Evolutionary conservation across 1,140 invertebrate genomes (phyloP), one percentile per base, ranked within the genome.

Genomic region (Drosophila kohkoa): DNA sequence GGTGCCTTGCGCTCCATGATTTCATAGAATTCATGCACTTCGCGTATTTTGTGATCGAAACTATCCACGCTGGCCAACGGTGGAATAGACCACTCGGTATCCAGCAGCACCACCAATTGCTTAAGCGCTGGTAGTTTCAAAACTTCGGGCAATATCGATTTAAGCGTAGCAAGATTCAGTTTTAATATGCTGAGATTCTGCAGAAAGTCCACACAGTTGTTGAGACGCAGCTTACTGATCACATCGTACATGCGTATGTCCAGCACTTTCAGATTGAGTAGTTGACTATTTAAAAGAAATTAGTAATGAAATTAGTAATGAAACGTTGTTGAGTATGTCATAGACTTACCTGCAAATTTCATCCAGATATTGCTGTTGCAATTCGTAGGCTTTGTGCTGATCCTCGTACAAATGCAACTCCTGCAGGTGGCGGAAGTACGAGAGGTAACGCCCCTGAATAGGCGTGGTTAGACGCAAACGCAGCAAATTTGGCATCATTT

Each of bases 381-480:
- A 45, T 62, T 91, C 90, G 13, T 83, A 89, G 13, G 72, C 79
- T 51, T 90, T 91, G 59, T 90, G 75, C 43, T 86, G 78, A 13
- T 90, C 90, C 3, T 91, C 89, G 13, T 91, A 91, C 45, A 91
- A 62, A 11, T 90, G 80, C 0, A 91, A 49, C 32, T 91, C 89
- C 8, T 90, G 59, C 32, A 91, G 57, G 8, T 90, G 58, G n/a
- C 57, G 48, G 25, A 91, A 91, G 45, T 87, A 62, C 0, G 72
- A 66, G 5, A 91, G 35, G 28, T 81, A 77, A 1, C 70, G 75
- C 3, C 90, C 90, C 5, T 86, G 86, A n/a, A 89, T 83, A 1
- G 90, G 79, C 1, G 87, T 85, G 1, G 90, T 91, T 3, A 91
- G 60, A 15, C 90, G 79, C 2, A 91, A 48, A 16, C 71, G 57